phyloP scores from a whole-genome alignment of 2,797 vertebrate species.

The Onychomys leucogaster region DNA sequence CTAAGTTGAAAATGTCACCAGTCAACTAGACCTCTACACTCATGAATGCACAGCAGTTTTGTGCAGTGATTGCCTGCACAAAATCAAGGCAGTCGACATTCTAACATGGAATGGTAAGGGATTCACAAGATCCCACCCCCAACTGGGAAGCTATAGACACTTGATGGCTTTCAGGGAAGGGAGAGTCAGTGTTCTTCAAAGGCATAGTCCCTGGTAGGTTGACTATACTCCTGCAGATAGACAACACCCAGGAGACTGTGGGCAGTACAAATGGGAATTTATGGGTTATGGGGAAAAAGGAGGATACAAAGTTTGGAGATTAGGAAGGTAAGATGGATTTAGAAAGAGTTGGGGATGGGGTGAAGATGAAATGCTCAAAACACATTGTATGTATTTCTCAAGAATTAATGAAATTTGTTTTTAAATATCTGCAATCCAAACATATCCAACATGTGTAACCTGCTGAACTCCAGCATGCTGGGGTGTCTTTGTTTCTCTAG shows the following conservation, averaged over 20 bases:
- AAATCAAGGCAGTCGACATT: background rate
- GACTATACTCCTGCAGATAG: no score
- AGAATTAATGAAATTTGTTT: background rate
- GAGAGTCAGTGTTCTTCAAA: background rate
- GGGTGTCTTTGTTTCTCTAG: background rate
- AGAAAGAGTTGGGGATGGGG: background rate
- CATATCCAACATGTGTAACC: background rate
- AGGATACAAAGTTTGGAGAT: background rate
- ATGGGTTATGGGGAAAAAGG: no score
- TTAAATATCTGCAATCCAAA: background rate
- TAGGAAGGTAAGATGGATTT: background rate
- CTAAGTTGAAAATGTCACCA: background rate
- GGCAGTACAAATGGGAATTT: background rate
- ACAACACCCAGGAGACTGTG: background rate
- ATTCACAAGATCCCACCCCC: background rate
- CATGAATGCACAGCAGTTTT: no score
- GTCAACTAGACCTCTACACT: background rate
- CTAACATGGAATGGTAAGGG: background rate
- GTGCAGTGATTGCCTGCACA: background rate
- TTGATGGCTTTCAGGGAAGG: background rate
- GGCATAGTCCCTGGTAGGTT: background rate
- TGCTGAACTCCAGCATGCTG: background rate
- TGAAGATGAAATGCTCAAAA: background rate
- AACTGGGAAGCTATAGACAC: background rate
- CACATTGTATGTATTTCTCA: background rate